Conservation (phyloP, 2,888 invertebrate species). For the Archips crataeganus region DNA sequence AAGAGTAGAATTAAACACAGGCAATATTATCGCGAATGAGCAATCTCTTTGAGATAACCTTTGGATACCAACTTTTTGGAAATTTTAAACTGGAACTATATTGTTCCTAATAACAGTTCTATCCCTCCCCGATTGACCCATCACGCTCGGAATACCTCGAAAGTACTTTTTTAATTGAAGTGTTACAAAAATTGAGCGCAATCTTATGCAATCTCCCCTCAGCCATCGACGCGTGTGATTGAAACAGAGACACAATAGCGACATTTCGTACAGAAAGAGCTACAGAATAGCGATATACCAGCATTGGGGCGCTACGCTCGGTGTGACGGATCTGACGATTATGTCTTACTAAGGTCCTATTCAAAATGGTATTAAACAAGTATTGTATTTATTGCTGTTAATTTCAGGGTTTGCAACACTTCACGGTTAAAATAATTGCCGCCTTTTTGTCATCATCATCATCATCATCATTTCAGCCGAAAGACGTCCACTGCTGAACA, state of each 20-base stretch:
- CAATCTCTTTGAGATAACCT: too few relatives aligned
- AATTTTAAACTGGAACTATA: too few relatives aligned
- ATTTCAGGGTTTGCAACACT: neutral
- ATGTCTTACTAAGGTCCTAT: neutral
- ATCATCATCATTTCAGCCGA: too few relatives aligned
- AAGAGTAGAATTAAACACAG: too few relatives aligned
- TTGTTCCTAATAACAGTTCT: too few relatives aligned
- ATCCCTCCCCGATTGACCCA: neutral
- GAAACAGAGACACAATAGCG: conserved; percentile 2
- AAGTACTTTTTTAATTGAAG: conserved; percentile 36
- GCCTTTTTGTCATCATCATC: too few relatives aligned
- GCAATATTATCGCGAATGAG: too few relatives aligned
- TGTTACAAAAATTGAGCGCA: conserved; percentile 32
- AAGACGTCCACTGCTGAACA: too few relatives aligned
- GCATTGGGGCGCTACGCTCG: conserved; percentile 1
- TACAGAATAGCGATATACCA: neutral
- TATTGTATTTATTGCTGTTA: neutral
- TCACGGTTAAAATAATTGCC: too few relatives aligned
- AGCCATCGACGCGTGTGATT: conserved; percentile 34
- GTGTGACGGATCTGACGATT: conserved; percentile 6
- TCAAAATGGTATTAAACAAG: neutral
- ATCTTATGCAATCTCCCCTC: conserved; percentile 22
- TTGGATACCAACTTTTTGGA: too few relatives aligned
- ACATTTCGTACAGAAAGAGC: neutral
- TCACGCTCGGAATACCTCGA: conserved; percentile 21